phyloP scores from a whole-genome alignment of 2,888 invertebrate species.

The Epinotia ramella region DNA sequence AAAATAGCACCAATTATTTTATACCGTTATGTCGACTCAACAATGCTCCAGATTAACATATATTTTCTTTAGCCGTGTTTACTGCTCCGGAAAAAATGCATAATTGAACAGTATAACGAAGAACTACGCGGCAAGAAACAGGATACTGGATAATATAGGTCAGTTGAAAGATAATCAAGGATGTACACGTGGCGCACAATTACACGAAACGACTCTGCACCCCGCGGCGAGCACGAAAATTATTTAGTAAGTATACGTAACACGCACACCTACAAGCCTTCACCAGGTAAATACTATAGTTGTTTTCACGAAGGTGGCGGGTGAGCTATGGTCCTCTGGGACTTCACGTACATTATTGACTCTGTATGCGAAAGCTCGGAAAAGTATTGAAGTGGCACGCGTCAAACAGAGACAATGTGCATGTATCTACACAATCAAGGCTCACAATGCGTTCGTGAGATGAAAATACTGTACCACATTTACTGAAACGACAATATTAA shows the following conservation, averaged over 20 bases:
- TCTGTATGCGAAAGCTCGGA: background rate
- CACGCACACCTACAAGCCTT: background rate
- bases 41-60: conserved; percentile 1
- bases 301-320: background rate
- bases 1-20: too few relatives aligned
- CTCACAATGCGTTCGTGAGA: background rate
- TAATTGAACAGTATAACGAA: conserved; percentile 1
- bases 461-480: background rate
- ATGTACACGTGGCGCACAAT: conserved; percentile 28
- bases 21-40: background rate
- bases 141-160: conserved; percentile 32
- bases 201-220: conserved; percentile 11
- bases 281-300: background rate
- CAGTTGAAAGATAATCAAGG: conserved; percentile 30
- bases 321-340: background rate
- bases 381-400: background rate
- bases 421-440: background rate
- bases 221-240: conserved; percentile 25
- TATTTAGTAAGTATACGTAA: conserved; percentile 14
- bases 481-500: too few relatives aligned
- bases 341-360: too few relatives aligned
- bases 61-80: background rate
- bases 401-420: background rate
- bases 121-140: conserved; percentile 7
- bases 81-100: background rate